A percentile compares a stretch with the other conserved stretches of the same genome.
phyloP scores from a whole-genome alignment of 1,140 invertebrate genomes.

The Scaptodrosophila lebanonensis region DNA sequence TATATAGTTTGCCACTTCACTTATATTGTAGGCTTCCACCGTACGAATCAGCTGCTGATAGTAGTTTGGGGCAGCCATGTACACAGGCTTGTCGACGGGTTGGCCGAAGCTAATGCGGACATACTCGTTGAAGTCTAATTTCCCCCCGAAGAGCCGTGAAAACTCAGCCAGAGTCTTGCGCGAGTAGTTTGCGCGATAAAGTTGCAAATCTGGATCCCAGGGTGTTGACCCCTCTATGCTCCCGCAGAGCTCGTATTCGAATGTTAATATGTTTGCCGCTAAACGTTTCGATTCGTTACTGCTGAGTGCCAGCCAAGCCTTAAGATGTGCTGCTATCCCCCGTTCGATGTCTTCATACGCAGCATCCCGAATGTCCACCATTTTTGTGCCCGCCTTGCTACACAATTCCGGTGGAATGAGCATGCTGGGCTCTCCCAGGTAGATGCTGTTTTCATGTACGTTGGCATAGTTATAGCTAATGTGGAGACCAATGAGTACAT shows the following conservation, averaged over 20 bases:
- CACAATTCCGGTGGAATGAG: slow-evolving; percentile 54
- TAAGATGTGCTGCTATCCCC: slow-evolving; percentile 41
- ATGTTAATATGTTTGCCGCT: slow-evolving; percentile 51
- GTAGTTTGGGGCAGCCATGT: slow-evolving; percentile 55
- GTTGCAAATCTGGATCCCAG: slow-evolving; percentile 39
- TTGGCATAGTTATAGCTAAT: slow-evolving; percentile 92
- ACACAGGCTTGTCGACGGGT: slow-evolving; percentile 49
- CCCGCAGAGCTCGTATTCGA: slow-evolving; percentile 61
- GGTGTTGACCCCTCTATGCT: slow-evolving; percentile 29
- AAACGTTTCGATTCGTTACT: slow-evolving; percentile 41
- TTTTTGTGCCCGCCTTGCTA: slow-evolving; percentile 7
- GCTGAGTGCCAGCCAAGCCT: slow-evolving; percentile 46
- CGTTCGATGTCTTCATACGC: slow-evolving; percentile 40
- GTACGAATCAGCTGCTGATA: slow-evolving; percentile 53
- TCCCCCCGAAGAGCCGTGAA: slow-evolving; percentile 16
- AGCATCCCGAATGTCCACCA: slow-evolving; percentile 23
- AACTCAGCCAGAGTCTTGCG: slow-evolving; percentile 48
- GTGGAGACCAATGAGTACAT: slow-evolving; percentile 87
- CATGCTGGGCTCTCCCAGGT: slow-evolving; percentile 82
- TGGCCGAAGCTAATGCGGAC: slow-evolving; percentile 37
- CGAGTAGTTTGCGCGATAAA: slow-evolving; percentile 43
- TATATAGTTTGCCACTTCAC: slow-evolving; percentile 60
- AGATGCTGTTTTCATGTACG: slow-evolving; percentile 89
- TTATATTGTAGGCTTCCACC: slow-evolving; percentile 39
- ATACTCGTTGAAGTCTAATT: slow-evolving; percentile 45